A percentile compares a stretch with the other conserved stretches of the same genome.
phyloP scores from a whole-genome alignment of 2,113 vertebrate genomes.

The Mirounga angustirostris region DNA sequence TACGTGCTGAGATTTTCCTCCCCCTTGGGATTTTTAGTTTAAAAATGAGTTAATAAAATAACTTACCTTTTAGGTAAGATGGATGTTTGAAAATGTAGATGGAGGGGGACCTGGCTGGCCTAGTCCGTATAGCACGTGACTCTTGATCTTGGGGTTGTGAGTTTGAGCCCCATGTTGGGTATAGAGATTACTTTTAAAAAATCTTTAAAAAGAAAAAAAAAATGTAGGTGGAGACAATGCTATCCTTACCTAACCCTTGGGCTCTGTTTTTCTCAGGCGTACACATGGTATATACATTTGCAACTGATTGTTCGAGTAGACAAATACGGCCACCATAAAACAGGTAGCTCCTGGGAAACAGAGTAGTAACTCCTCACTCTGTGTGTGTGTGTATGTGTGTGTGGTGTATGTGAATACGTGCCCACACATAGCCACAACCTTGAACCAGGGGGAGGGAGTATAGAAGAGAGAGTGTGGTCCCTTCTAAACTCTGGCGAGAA shows the following conservation, averaged over 20 bases:
- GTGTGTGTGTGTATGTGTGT: background rate
- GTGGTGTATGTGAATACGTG: fast-evolving
- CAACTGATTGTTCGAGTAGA: too few relatives aligned
- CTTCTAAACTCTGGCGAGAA: background rate
- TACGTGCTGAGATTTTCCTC: background rate
- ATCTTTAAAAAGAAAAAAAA: background rate
- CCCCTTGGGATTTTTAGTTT: background rate
- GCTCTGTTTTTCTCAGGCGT: background rate
- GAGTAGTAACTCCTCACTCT: background rate
- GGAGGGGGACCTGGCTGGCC: background rate
- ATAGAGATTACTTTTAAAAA: background rate
- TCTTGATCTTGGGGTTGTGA: background rate
- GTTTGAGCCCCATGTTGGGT: background rate
- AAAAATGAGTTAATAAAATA: background rate
- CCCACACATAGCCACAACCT: background rate
- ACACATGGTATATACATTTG: fast-evolving
- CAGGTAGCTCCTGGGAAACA: background rate
- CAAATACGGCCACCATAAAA: too few relatives aligned
- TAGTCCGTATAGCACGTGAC: background rate
- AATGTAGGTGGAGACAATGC: too few relatives aligned
- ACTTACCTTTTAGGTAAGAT: background rate
- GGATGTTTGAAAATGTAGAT: background rate
- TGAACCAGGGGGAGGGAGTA: background rate
- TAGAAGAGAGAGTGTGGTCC: background rate
- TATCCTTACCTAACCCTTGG: background rate